Percentiles rank a stretch among this genome's conserved stretches.
Conservation (phyloP, 2,797 vertebrate genomes). For the Adelosebastes latens region DNA sequence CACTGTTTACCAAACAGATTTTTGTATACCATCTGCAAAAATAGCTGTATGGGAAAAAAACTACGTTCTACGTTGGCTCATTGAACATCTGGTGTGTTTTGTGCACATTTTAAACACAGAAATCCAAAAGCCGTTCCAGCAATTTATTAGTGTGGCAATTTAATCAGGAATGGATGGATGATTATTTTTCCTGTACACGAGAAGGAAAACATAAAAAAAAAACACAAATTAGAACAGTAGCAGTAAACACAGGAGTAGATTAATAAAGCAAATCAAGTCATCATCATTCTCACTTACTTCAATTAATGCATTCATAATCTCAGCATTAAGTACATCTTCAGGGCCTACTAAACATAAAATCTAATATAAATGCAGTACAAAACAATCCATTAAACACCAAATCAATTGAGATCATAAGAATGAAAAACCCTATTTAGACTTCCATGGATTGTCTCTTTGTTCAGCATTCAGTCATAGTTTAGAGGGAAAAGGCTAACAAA, state of each 20-base stretch:
- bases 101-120: neutral
- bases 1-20: neutral
- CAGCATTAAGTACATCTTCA: constrained; percentile 9
- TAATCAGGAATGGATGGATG: constrained; percentile 13
- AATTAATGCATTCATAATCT: constrained; percentile 30
- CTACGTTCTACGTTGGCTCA: neutral
- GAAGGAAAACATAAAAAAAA: constrained; percentile 22
- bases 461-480: neutral
- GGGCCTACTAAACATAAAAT: constrained; percentile 15
- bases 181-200: constrained; percentile 4
- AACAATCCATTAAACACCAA: constrained; percentile 15
- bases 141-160: constrained; percentile 3
- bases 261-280: constrained; percentile 29
- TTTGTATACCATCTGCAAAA: neutral
- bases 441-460: neutral
- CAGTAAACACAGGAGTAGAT: constrained; percentile 23
- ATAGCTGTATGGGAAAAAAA: neutral
- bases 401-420: neutral
- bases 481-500: neutral
- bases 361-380: constrained; percentile 2
- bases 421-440: neutral
- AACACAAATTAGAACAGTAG: constrained; percentile 7
- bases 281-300: constrained; percentile 19
- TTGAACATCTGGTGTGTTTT: neutral
- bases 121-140: neutral